Conservation (phyloP, 1,140 invertebrate species). For the Atta texana region DNA sequence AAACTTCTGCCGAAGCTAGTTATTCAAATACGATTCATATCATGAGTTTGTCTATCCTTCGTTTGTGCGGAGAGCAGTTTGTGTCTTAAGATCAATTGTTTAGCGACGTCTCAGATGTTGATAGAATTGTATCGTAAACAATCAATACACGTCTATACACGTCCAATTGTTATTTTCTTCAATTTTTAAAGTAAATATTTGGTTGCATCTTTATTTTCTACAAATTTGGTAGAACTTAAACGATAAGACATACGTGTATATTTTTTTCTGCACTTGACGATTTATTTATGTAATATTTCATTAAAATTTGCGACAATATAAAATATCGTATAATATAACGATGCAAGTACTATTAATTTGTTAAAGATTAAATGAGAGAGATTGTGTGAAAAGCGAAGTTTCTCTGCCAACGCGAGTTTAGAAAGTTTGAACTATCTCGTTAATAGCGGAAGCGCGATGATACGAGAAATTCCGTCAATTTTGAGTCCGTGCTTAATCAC, state of each 20-base stretch:
- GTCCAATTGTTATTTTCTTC: not conserved
- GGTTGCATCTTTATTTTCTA: not conserved
- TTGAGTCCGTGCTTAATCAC: conserved; percentile 38
- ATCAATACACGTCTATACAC: not conserved
- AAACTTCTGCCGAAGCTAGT: conserved; percentile 51
- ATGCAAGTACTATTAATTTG: conserved; percentile 33
- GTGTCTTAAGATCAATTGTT: not conserved
- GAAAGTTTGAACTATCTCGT: conserved; percentile 51
- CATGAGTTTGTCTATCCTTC: conserved; percentile 24
- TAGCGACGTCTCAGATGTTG: not conserved
- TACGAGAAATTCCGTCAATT: conserved; percentile 57
- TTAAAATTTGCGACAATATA: conserved; percentile 6
- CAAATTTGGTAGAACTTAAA: not conserved
- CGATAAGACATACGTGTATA: not conserved
- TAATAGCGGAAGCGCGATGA: conserved; percentile 45
- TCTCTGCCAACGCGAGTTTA: not conserved
- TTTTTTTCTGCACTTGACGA: not conserved
- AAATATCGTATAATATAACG: conserved; percentile 1
- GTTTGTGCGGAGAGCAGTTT: not conserved
- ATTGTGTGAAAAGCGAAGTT: conserved; percentile 48
- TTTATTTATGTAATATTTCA: not conserved
- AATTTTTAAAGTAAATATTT: not conserved
- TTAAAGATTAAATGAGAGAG: conserved; percentile 50
- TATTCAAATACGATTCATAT: conserved; percentile 48
- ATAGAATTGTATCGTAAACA: not conserved